Base-by-base conservation (phyloP, 2,888 invertebrate species). In the Andrena trimmerana region DNA sequence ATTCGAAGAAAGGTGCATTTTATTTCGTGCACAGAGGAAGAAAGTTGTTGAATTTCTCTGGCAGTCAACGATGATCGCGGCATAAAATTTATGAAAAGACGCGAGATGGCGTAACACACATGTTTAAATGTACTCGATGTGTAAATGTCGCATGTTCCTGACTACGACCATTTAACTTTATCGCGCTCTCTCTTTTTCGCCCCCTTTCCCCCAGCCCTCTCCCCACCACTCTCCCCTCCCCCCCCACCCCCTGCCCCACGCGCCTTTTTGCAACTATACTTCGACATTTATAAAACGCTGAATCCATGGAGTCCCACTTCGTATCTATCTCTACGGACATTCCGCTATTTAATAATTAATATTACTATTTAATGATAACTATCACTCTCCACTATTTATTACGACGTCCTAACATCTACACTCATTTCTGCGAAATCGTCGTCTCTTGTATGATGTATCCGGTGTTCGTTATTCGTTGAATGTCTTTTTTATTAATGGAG, bases 101-200 rank as follows among this genome's bases (percentile, higher is more conserved):
- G 75, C 83, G 83, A 75, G 76, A 84, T 68, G 81, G 69, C 70
- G 66, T 66, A 73, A 80, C 33, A 71, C 73, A 77, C 80, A 81
- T 60, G 78, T 83, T 87, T 87, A 83, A 88, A 86, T 88, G 90
- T 92, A 91, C 89, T 92, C 89, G 89, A 88, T 93, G 92, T 93
- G 90, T 93, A 92, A 91, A 91, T 92, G 92, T 93, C 92, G 92
- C 92, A 91, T 92, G 92, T 92, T 92, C 91, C 91, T 89, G 89
- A 90, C 88, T 90, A 92, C 90, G 87, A 89, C 78, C 85, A 90
- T 83, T 70, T 83, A 76, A 87, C 85, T 88, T 90, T 89, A 82
- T 85, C 87, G 87, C 87, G 87, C 88, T 84, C 86, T 87, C 88
- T 86, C 88, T 86, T 84, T 86, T 78, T 78, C 80, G 59, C 73